These are phyloP conservation scores for Glaucidium brasilianum DNA, from an alignment of 2,113 vertebrate genomes.

Conservation along the genomic window DNA sequence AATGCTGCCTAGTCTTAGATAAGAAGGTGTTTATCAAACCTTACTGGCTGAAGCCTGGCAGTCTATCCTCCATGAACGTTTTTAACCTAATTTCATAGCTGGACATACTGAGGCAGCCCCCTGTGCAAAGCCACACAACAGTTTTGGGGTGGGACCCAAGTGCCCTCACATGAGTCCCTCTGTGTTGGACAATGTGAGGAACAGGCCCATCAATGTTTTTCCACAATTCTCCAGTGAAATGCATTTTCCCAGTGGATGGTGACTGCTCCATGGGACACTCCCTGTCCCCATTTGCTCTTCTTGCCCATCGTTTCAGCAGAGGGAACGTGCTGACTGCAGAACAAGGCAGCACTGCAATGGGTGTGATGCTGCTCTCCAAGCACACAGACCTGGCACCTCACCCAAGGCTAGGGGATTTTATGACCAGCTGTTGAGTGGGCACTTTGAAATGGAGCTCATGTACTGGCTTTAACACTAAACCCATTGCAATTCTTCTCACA, in stretches of 20 bases:
- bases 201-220: background rate
- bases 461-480: slow-evolving; percentile 68
- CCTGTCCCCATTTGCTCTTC: background rate
- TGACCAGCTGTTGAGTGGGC: slow-evolving; percentile 46
- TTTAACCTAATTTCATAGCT: background rate
- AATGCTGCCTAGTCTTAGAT: background rate
- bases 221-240: background rate
- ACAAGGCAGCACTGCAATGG: background rate
- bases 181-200: background rate
- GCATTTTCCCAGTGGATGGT: too few relatives aligned
- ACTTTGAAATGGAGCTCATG: slow-evolving; percentile 63
- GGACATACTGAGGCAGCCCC: background rate
- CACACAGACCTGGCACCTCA: background rate
- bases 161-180: background rate
- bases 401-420: background rate
- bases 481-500: slow-evolving; percentile 70
- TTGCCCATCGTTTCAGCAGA: fast-evolving
- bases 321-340: background rate
- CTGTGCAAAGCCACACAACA: background rate
- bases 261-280: background rate
- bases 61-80: background rate
- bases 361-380: background rate
- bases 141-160: background rate
- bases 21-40: background rate
- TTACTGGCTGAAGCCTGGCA: background rate